These are phyloP conservation scores for Nomada fabriciana DNA, from an alignment of 2,888 invertebrate genomes.

Conservation along the genomic window DNA sequence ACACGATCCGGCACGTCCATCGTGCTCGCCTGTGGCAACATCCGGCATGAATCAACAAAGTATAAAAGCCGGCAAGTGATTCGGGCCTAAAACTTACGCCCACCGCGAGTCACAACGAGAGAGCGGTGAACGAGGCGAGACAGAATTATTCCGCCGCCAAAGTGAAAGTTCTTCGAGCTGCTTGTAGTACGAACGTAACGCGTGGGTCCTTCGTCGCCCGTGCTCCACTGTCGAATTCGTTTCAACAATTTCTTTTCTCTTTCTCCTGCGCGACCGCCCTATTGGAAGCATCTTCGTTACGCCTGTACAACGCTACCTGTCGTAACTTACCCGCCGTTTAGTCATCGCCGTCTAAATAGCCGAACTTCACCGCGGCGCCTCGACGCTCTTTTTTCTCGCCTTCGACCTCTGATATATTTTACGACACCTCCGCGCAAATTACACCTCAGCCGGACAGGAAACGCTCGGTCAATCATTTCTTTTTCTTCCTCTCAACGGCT, in stretches of 20 bases:
- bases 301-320: not conserved
- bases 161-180: constrained; percentile 74
- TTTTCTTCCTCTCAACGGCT: not conserved
- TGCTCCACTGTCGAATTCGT: constrained; percentile 17
- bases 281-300: not conserved
- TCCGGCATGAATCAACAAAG: constrained; percentile 83
- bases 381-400: too few species aligned
- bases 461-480: constrained; percentile 7
- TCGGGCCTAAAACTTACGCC: constrained; percentile 74
- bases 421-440: not conserved
- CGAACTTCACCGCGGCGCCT: too few species aligned
- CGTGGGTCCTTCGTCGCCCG: constrained; percentile 42
- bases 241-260: constrained; percentile 1
- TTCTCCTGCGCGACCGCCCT: too few species aligned
- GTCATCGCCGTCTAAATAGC: too few species aligned
- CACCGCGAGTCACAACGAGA: constrained; percentile 64
- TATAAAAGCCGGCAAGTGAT: constrained; percentile 77
- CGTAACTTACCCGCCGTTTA: not conserved
- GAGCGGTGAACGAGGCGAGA: constrained; percentile 75
- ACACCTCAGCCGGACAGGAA: constrained; percentile 2
- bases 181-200: constrained; percentile 56
- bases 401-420: not conserved
- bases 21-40: constrained; percentile 80
- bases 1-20: constrained; percentile 71
- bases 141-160: constrained; percentile 75